Evolutionary conservation across 2,113 vertebrate species (phyloP).

Genomic region (Machaerirhynchus nigripectus): DNA sequence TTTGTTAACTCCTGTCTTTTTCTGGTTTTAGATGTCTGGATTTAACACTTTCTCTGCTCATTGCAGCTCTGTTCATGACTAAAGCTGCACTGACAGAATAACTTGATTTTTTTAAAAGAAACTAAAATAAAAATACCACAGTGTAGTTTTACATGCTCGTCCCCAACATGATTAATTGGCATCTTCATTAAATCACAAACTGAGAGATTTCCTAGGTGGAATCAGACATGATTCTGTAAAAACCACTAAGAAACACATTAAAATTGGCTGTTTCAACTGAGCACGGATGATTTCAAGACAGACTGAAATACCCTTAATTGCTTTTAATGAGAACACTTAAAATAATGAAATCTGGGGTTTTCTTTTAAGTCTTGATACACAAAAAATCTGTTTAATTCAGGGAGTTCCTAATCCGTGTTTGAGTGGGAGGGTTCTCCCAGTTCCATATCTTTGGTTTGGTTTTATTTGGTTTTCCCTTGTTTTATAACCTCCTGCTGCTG

Average conservation of each 20-base stretch:
- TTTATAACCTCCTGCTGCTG: neutral
- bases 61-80: neutral
- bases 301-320: neutral
- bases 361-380: rapidly evolving
- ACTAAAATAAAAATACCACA: neutral
- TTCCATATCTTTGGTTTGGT: neutral
- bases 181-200: neutral
- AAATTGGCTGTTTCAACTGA: neutral
- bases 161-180: neutral
- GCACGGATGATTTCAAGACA: neutral
- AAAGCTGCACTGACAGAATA: neutral
- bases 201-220: neutral
- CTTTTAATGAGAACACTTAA: neutral
- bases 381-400: neutral
- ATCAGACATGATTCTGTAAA: neutral
- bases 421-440: neutral
- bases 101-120: neutral
- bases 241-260: neutral
- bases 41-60: neutral
- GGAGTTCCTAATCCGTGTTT: neutral
- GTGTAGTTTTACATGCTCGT: neutral
- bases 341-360: rapidly evolving
- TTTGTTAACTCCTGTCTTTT: neutral
- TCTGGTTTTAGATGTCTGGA: neutral
- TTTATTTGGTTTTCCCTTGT: neutral